phyloP scores from a whole-genome alignment of 1,140 invertebrate species.

The Babylonia areolata region DNA sequence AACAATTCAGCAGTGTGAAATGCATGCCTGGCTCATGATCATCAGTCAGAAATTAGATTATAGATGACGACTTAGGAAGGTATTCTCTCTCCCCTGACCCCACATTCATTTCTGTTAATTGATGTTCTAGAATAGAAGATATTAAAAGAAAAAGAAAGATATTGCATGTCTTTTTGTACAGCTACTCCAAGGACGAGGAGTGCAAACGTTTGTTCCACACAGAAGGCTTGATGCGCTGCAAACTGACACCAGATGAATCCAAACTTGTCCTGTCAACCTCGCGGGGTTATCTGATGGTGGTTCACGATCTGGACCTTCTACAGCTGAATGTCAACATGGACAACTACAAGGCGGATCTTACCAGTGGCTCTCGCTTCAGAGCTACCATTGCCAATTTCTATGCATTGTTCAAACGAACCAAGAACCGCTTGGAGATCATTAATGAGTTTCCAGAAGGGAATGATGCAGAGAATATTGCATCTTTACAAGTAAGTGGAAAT shows the following conservation, averaged over 20 bases:
- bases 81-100: no score
- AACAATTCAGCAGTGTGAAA: no score
- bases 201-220: slow-evolving; percentile 89
- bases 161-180: slow-evolving; percentile 59
- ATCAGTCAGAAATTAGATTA: no score
- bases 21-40: no score
- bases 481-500: slow-evolving; percentile 73
- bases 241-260: slow-evolving; percentile 87
- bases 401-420: slow-evolving; percentile 79
- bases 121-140: no score
- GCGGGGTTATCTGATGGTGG: slow-evolving; percentile 90
- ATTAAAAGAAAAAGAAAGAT: background rate
- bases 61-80: no score
- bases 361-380: slow-evolving; percentile 15
- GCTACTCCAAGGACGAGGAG: slow-evolving; percentile 85
- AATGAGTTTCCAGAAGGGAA: slow-evolving; percentile 91
- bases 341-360: slow-evolving; percentile 91
- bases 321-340: slow-evolving; percentile 87
- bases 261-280: slow-evolving; percentile 95
- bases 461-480: slow-evolving; percentile 92
- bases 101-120: no score
- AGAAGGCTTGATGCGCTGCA: slow-evolving; percentile 91
- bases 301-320: slow-evolving; percentile 90
- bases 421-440: slow-evolving; percentile 92
- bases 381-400: slow-evolving; percentile 50